phyloP scores from a whole-genome alignment of 2,888 invertebrate species.

The Rhagophthalmus giganteus region DNA sequence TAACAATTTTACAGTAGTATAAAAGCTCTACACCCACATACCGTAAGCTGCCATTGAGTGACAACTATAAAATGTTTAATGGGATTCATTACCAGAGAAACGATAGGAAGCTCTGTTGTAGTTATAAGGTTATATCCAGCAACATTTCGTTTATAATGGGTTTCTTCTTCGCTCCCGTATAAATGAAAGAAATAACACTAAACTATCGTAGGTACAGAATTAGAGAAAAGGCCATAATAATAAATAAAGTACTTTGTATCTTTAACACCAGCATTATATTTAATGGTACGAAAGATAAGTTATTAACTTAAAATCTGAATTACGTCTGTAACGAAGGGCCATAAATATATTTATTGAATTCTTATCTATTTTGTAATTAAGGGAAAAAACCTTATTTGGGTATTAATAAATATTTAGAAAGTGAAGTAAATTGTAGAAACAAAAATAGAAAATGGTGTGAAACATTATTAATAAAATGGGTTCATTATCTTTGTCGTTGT shows the following conservation, averaged over 20 bases:
- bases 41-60: constrained; percentile 22
- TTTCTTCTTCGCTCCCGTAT: constrained; percentile 10
- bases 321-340: constrained; percentile 33
- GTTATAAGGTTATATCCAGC: constrained; percentile 12
- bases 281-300: constrained; percentile 40
- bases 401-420: constrained; percentile 3
- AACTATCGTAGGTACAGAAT: not conserved
- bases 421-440: not conserved
- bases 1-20: constrained; percentile 16
- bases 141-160: constrained; percentile 1
- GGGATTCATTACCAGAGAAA: constrained; percentile 22
- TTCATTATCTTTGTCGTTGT: no score
- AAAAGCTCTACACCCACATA: constrained; percentile 9
- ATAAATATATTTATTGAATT: constrained; percentile 37
- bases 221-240: constrained; percentile 9
- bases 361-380: no score
- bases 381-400: no score
- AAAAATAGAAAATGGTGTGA: no score
- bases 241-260: constrained; percentile 24
- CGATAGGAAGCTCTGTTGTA: constrained; percentile 11
- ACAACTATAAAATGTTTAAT: constrained; percentile 28
- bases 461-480: no score
- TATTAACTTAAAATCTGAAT: constrained; percentile 40
- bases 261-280: constrained; percentile 34
- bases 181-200: constrained; percentile 4